A percentile compares a stretch with the other conserved stretches of the same genome.
phyloP scores from a whole-genome alignment of 2,888 invertebrate genomes.

The Morpho deidamia region DNA sequence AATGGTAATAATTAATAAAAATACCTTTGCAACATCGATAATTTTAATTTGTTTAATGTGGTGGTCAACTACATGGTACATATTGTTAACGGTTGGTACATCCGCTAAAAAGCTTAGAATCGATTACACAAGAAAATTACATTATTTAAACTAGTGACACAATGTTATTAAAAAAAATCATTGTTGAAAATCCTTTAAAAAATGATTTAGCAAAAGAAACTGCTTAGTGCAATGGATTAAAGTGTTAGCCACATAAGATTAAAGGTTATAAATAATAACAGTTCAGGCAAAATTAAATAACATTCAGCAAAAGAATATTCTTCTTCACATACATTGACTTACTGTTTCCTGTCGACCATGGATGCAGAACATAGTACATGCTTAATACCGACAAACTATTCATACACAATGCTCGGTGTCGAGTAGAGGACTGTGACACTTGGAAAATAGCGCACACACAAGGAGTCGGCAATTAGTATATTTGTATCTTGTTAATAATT shows the following conservation, averaged over 20 bases:
- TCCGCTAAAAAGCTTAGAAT: slow-evolving; percentile 23
- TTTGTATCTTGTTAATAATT: slow-evolving; percentile 13
- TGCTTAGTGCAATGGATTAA: slow-evolving; percentile 51
- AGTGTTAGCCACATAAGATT: slow-evolving; percentile 73
- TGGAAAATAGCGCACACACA: slow-evolving; percentile 50
- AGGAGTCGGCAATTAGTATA: slow-evolving; percentile 43
- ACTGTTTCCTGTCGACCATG: slow-evolving; percentile 86
- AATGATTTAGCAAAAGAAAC: slow-evolving; percentile 48
- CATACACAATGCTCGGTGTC: slow-evolving; percentile 43
- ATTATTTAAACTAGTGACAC: slow-evolving; percentile 3
- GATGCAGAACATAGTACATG: slow-evolving; percentile 77
- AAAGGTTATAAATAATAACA: slow-evolving; percentile 50
- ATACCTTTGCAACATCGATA: slow-evolving; percentile 17
- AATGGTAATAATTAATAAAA: too few relatives aligned
- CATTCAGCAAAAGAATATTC: slow-evolving; percentile 48
- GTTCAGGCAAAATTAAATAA: slow-evolving; percentile 58
- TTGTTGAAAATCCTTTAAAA: background rate
- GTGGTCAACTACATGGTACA: slow-evolving; percentile 12
- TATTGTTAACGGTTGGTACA: slow-evolving; percentile 3
- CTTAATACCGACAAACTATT: slow-evolving; percentile 66
- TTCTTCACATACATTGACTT: slow-evolving; percentile 80
- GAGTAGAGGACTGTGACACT: slow-evolving; percentile 7
- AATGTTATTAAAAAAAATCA: background rate
- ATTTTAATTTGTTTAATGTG: slow-evolving; percentile 18
- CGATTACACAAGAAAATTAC: slow-evolving; percentile 11